Conservation (phyloP, 2,797 vertebrate species). For the Alauda arvensis region DNA sequence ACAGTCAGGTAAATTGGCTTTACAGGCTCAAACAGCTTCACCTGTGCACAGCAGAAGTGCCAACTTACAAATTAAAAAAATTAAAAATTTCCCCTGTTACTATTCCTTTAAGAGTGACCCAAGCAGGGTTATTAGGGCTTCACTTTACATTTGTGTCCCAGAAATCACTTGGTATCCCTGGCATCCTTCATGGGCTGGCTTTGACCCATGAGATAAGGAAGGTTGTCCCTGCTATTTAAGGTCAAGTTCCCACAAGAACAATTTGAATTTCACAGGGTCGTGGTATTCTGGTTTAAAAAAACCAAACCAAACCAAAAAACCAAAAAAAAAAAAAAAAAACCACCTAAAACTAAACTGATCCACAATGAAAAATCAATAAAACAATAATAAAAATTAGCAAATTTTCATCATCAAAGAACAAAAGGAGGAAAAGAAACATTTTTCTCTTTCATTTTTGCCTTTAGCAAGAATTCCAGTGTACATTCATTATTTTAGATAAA, state of each 20-base stretch:
- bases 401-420: background rate
- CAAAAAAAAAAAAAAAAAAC: background rate
- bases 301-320: background rate
- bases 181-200: background rate
- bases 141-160: background rate
- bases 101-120: background rate
- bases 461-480: background rate
- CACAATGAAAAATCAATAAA: background rate
- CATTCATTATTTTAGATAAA: conserved; percentile 12
- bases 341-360: background rate
- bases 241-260: conserved; percentile 22
- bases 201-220: background rate
- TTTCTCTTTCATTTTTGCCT: background rate
- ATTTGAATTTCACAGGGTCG: background rate
- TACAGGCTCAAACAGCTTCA: background rate
- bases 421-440: background rate
- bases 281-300: background rate
- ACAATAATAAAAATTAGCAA: background rate
- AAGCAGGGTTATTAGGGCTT: background rate
- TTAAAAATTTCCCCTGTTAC: background rate
- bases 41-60: background rate
- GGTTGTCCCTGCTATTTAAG: background rate
- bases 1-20: background rate
- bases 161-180: background rate
- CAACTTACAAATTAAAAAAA: background rate